Percentiles rank a stretch among this genome's conserved stretches.
Conservation (phyloP, 2,888 invertebrate genomes). For the Lycocerus yunnanus region DNA sequence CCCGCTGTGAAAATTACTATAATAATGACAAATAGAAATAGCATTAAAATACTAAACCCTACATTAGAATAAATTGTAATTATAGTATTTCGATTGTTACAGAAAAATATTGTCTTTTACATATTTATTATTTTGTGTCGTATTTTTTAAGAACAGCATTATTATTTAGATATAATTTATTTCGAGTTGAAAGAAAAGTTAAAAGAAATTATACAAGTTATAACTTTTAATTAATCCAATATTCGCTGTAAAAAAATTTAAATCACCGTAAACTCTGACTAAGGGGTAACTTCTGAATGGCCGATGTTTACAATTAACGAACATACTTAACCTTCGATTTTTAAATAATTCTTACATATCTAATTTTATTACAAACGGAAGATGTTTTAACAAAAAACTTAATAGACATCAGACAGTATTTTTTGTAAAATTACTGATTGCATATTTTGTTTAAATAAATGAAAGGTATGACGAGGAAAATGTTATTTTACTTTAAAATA, state of each 20-base stretch:
- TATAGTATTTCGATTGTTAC: neutral
- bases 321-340: neutral
- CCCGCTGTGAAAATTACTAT: slow-evolving; percentile 33
- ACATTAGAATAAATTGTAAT: neutral
- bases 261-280: too few species aligned
- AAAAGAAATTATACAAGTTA: neutral
- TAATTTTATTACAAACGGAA: neutral
- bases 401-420: too few species aligned
- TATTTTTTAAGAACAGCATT: neutral
- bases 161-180: too few species aligned
- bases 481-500: neutral
- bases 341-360: neutral
- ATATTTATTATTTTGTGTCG: neutral
- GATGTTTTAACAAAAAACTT: neutral
- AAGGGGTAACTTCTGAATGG: neutral
- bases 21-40: slow-evolving; percentile 25
- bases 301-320: neutral
- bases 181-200: too few species aligned
- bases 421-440: neutral
- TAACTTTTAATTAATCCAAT: too few species aligned
- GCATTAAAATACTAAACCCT: neutral
- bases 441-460: neutral
- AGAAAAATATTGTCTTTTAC: neutral
- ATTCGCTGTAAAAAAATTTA: too few species aligned
- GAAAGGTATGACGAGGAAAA: neutral